Evolutionary conservation across 2,797 vertebrate species (phyloP).

Genomic region (Darevskia nairensis): DNA sequence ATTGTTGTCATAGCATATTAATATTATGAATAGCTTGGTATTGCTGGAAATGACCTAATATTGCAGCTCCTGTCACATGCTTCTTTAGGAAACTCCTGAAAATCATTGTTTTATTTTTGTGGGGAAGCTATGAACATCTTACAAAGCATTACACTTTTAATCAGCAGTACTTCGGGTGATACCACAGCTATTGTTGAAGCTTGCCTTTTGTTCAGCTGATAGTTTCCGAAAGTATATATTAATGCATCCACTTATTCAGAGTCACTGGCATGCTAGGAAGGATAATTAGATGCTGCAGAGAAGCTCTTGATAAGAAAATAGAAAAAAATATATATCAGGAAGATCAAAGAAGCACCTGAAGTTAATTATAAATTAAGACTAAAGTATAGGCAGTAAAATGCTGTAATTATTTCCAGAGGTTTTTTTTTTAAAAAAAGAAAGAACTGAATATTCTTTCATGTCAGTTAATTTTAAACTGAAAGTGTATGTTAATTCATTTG

Average conservation of each 20-base stretch:
- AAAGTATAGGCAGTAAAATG: slow-evolving; percentile 52
- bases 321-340: slow-evolving; percentile 50
- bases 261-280: slow-evolving; percentile 53
- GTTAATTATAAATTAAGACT: slow-evolving; percentile 70
- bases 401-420: slow-evolving; percentile 50
- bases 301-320: slow-evolving; percentile 67
- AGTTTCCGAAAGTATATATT: slow-evolving; percentile 60
- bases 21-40: not conserved
- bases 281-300: slow-evolving; percentile 64
- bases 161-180: slow-evolving; percentile 40
- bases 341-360: slow-evolving; percentile 70
- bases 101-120: slow-evolving; percentile 22
- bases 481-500: slow-evolving; percentile 27
- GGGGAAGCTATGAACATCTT: slow-evolving; percentile 27
- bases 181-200: slow-evolving; percentile 36
- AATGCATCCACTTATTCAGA: slow-evolving; percentile 50
- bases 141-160: slow-evolving; percentile 33
- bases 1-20: slow-evolving; percentile 26
- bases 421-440: slow-evolving; percentile 20
- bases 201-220: slow-evolving; percentile 41
- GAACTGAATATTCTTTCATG: not conserved
- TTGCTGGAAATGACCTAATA: slow-evolving; percentile 20
- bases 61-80: slow-evolving; percentile 38
- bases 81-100: slow-evolving; percentile 33
- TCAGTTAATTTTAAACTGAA: slow-evolving; percentile 33